These are phyloP conservation scores for Peromyscus nudipes DNA, from an alignment of 2,797 vertebrate genomes.

Conservation along the genomic window DNA sequence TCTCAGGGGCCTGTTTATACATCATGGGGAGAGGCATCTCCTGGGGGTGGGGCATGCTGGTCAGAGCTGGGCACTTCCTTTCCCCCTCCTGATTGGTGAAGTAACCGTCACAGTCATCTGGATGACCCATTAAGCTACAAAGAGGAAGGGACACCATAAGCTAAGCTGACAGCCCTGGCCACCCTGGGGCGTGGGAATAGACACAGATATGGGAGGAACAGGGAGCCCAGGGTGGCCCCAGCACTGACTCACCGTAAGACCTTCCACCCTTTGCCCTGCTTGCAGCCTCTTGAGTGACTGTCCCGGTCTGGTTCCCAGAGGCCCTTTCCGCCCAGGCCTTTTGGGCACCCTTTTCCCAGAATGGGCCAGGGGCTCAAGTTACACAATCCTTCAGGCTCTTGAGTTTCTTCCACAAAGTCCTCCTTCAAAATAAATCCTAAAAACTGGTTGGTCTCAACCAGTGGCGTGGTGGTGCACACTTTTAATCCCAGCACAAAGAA, in stretches of 20 bases:
- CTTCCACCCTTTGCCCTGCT: background rate
- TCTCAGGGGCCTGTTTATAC: background rate
- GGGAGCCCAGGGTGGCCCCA: slow-evolving; percentile 7
- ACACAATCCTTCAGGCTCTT: background rate
- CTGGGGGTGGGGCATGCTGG: background rate
- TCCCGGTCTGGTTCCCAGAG: slow-evolving; percentile 43
- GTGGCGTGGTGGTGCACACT: background rate
- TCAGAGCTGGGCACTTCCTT: background rate
- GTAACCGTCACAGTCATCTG: slow-evolving; percentile 8
- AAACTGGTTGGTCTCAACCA: background rate
- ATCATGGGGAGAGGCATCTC: background rate
- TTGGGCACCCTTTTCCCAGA: slow-evolving; percentile 61
- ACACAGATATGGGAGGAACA: background rate
- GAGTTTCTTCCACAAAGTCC: background rate
- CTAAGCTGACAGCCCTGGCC: background rate
- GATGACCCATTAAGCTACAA: slow-evolving; percentile 8
- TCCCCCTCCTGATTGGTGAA: background rate
- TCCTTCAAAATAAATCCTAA: background rate
- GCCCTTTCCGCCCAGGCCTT: background rate
- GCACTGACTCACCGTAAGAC: slow-evolving; percentile 70
- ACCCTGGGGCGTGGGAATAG: slow-evolving; percentile 76
- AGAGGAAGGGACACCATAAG: background rate
- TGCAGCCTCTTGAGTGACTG: slow-evolving; percentile 20
- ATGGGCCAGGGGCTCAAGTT: slow-evolving; percentile 10
- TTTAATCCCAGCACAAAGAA: background rate